phyloP scores from a whole-genome alignment of 2,113 vertebrate species.

The Lampris incognitus region DNA sequence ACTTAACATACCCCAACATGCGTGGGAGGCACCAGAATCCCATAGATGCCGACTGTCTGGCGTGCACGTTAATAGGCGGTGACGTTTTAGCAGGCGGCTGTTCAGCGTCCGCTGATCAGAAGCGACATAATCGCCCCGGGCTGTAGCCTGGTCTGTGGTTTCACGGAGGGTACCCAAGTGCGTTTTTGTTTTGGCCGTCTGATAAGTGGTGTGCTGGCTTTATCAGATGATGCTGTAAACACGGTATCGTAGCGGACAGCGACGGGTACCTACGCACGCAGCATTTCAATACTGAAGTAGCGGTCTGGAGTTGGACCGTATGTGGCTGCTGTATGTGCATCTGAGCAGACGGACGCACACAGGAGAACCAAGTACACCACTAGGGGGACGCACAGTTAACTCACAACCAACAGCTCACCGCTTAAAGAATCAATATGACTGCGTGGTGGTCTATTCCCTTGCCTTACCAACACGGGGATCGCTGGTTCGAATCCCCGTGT shows the following conservation, averaged over 20 bases:
- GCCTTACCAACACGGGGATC: too few species aligned
- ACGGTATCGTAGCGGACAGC: neutral
- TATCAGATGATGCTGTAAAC: neutral
- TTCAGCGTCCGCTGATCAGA: slow-evolving; percentile 9
- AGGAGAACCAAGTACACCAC: neutral
- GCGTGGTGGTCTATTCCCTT: too few species aligned
- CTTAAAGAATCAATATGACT: too few species aligned
- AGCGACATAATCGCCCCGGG: neutral
- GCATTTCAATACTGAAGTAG: neutral
- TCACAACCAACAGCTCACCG: too few species aligned
- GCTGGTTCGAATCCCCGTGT: too few species aligned
- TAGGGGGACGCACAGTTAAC: too few species aligned
- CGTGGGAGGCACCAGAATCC: slow-evolving; percentile 25
- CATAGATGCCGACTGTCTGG: slow-evolving; percentile 32
- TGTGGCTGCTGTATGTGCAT: slow-evolving; percentile 14
- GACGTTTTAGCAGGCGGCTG: slow-evolving; percentile 34
- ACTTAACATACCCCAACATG: neutral
- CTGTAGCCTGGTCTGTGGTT: slow-evolving; percentile 22
- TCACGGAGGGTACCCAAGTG: slow-evolving; percentile 9
- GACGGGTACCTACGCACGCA: neutral
- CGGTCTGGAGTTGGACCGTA: neutral
- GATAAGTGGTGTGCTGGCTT: slow-evolving; percentile 14
- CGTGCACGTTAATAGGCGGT: slow-evolving; percentile 21
- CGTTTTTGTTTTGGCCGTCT: slow-evolving; percentile 10
- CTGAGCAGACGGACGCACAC: slow-evolving; percentile 26